Evolutionary conservation across 2,797 vertebrate species (phyloP).

Genomic region (Tangara arthus): DNA sequence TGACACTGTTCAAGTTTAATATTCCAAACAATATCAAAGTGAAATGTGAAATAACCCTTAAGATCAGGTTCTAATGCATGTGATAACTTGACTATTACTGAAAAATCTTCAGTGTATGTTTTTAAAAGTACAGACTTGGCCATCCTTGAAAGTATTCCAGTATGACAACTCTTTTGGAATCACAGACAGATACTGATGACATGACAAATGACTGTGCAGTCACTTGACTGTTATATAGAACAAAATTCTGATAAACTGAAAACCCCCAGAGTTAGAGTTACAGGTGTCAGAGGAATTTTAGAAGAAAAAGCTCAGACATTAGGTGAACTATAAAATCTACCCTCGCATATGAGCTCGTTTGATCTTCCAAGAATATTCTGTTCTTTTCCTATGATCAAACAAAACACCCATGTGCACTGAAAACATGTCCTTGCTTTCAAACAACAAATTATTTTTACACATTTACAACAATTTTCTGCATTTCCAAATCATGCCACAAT

Average conservation of each 20-base stretch:
- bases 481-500: background rate
- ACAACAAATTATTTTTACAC: background rate
- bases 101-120: background rate
- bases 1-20: background rate
- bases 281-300: background rate
- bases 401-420: background rate
- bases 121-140: background rate
- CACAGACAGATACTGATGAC: background rate
- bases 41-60: background rate
- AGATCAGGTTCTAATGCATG: background rate
- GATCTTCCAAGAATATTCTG: background rate
- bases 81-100: background rate
- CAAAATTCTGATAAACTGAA: background rate
- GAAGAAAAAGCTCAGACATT: background rate
- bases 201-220: background rate
- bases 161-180: background rate
- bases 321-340: background rate
- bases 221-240: background rate
- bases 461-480: background rate
- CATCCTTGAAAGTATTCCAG: background rate
- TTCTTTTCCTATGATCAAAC: background rate
- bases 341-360: background rate
- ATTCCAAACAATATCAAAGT: background rate
- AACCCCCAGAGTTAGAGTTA: background rate
- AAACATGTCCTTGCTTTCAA: background rate